Percentiles rank a stretch among this genome's conserved stretches.
Evolutionary conservation across 2,113 vertebrate species (phyloP).

Genomic region (Heterochromis multidens): DNA sequence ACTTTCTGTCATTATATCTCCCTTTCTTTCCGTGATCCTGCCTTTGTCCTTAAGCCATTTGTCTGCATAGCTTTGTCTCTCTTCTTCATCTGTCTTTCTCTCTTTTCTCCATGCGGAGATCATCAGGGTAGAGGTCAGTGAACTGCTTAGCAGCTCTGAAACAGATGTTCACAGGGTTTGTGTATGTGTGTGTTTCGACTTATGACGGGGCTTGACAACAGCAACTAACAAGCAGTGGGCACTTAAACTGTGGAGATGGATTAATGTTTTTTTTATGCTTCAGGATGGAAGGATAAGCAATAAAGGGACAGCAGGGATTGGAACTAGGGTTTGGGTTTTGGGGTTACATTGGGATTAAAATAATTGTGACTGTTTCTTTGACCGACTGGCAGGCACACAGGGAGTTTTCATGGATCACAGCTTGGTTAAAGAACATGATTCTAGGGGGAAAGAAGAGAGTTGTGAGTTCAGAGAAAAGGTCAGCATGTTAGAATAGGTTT

Average conservation of each 20-base stretch:
- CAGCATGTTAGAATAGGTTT: neutral
- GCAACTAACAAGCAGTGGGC: slow-evolving; percentile 8
- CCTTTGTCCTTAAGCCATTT: neutral
- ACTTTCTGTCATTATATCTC: neutral
- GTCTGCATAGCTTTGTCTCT: neutral
- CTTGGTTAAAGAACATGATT: neutral
- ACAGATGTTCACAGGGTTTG: slow-evolving; percentile 61
- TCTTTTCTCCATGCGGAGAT: neutral
- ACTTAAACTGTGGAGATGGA: slow-evolving; percentile 31
- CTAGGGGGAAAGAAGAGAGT: neutral
- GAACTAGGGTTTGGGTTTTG: neutral
- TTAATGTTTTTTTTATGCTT: slow-evolving; percentile 29
- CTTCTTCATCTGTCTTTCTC: neutral
- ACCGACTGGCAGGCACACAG: neutral
- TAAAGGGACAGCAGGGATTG: slow-evolving; percentile 12
- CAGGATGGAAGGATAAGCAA: slow-evolving; percentile 19
- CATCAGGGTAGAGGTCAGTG: slow-evolving; percentile 25
- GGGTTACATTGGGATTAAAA: slow-evolving; percentile 21
- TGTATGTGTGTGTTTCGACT: neutral
- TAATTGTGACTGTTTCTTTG: neutral
- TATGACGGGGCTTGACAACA: slow-evolving; percentile 15
- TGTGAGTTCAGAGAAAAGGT: slow-evolving; percentile 17
- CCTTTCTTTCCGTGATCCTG: neutral
- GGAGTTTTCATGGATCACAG: neutral
- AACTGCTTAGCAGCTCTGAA: slow-evolving; percentile 42